Evolutionary conservation across 2,113 vertebrate species (phyloP).

Genomic region (Zingel zingel): DNA sequence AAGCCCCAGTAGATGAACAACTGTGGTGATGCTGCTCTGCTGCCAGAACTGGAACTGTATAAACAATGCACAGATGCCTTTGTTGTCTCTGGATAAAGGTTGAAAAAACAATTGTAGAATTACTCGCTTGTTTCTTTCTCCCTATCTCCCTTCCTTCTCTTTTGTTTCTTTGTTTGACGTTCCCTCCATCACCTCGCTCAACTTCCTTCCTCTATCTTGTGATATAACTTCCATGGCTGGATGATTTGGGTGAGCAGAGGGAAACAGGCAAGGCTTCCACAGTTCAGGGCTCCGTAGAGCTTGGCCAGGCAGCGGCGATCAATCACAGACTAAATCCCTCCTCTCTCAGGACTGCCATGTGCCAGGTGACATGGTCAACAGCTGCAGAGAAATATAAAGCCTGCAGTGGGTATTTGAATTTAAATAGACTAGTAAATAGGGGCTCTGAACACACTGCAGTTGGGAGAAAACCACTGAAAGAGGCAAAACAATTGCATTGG

Average conservation of each 20-base stretch:
- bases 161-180: slow-evolving; percentile 42
- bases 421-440: slow-evolving; percentile 39
- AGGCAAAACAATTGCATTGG: background rate
- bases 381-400: slow-evolving; percentile 56
- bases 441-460: background rate
- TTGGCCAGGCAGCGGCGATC: slow-evolving; percentile 72
- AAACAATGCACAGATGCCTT: slow-evolving; percentile 9
- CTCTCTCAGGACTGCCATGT: slow-evolving; percentile 59
- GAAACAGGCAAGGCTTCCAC: slow-evolving; percentile 68
- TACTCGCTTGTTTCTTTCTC: background rate
- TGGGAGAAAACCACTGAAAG: background rate
- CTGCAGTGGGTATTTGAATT: slow-evolving; percentile 38
- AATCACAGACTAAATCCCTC: slow-evolving; percentile 74
- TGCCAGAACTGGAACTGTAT: slow-evolving; percentile 29
- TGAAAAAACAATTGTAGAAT: slow-evolving; percentile 19
- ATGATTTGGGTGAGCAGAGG: slow-evolving; percentile 71
- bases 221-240: slow-evolving; percentile 71
- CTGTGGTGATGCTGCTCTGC: slow-evolving; percentile 24
- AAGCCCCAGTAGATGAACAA: slow-evolving; percentile 25
- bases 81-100: slow-evolving; percentile 5
- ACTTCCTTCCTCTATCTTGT: slow-evolving; percentile 41
- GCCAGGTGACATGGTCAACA: slow-evolving; percentile 74
- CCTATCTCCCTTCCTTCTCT: background rate
- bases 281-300: slow-evolving; percentile 77
- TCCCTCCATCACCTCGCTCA: slow-evolving; percentile 30